Evolutionary conservation across 2,797 vertebrate species (phyloP), one percentile per base, ranked within the genome.

Genomic region (Tolypeutes matacus): DNA sequence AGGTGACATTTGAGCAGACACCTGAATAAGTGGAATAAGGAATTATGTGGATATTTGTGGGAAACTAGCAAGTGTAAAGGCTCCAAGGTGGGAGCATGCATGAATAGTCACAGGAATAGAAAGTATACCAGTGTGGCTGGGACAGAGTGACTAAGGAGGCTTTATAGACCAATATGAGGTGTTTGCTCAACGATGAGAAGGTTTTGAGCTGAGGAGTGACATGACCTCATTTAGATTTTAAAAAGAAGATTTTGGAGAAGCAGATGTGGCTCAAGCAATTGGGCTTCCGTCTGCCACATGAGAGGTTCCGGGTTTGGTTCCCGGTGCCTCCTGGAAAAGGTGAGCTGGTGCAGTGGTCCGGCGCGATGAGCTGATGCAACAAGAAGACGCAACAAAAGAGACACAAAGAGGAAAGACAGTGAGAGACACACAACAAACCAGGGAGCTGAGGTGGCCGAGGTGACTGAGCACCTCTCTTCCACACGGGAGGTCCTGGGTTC

Each of bases 1-100:
- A 84, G 34, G n/a, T 88, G 46, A 94, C 53, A 60, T 84, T 93
- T 96, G 92, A 95, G 58, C n/a, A 85, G 72, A 83, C 39, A 89
- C 12, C 7, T 80, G 46, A 87, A 88, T 84, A 78, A 42, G 7
- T 67, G 73, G 60, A n/a, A 70, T 36, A 39, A 86, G 31, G 34
- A 87, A n/a, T 75, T 87, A 51, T 42, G 13, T 95, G 58, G 46
- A 3, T 86, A 58, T 65, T 15, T 58, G 72, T 27, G 36, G 31
- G 34, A 94, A 93, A 92, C 62, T 64, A 75, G 42, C 42, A 84
- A n/a, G 36, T 78, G 21, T n/a, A 65, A 58, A 94, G 58, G 36
- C 25, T 36, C 27, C 14, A 1, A 64, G 23, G 6, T 67, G 13
- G 75, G 58, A 56, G 12, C 29, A 51, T 81, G 31, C 46, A n/a